These are phyloP conservation scores for Paralvinella palmiformis DNA, from an alignment of 1,140 invertebrate genomes.

Conservation along the genomic window DNA sequence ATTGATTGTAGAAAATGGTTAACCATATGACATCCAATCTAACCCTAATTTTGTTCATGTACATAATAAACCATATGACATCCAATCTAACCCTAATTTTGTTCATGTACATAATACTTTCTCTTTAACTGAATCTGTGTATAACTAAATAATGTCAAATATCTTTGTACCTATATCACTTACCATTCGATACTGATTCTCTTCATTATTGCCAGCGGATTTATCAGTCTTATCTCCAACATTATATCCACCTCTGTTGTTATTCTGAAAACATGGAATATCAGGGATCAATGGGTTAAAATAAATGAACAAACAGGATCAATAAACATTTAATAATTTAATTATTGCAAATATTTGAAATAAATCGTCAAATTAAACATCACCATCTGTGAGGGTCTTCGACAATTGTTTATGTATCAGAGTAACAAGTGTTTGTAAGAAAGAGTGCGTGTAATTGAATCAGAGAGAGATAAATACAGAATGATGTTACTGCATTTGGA, in stretches of 20 bases:
- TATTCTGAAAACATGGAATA: constrained; percentile 37
- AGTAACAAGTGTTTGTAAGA: too few species aligned
- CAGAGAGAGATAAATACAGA: too few species aligned
- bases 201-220: constrained; percentile 32
- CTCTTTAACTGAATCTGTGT: too few species aligned
- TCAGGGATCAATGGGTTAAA: not conserved
- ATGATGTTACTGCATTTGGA: too few species aligned
- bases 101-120: not conserved
- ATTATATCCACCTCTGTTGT: constrained; percentile 49
- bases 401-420: too few species aligned
- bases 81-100: too few species aligned
- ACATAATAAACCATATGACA: not conserved
- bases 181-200: constrained; percentile 47
- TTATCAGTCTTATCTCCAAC: constrained; percentile 36
- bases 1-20: not conserved
- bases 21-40: not conserved
- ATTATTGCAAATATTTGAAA: not conserved
- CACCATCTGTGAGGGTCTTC: too few species aligned
- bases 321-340: not conserved
- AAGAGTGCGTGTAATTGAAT: too few species aligned
- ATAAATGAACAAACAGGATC: not conserved
- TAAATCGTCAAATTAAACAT: not conserved
- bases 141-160: not conserved
- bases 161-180: constrained; percentile 17
- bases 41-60: too few species aligned